Evolutionary conservation across 2,113 vertebrate species (phyloP).

Genomic region (Xyliphius kryptos): DNA sequence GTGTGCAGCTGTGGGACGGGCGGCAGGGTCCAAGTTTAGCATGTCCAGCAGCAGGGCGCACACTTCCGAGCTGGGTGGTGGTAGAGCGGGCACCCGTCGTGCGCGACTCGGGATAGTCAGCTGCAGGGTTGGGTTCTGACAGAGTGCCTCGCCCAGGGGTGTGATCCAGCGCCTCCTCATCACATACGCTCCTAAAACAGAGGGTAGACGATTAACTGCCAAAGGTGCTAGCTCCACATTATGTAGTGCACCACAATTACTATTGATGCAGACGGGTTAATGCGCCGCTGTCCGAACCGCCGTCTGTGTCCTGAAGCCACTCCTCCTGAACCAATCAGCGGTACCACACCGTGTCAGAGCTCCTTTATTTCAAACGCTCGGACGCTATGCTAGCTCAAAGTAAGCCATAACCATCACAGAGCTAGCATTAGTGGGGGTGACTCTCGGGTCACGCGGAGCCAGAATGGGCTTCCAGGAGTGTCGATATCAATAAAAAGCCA

Average conservation of each 20-base stretch:
- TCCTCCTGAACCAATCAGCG: conserved; percentile 18
- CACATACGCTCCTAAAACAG: conserved; percentile 67
- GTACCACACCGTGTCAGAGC: conserved; percentile 26
- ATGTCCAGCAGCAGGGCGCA: conserved; percentile 87
- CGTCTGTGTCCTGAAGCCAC: conserved; percentile 3
- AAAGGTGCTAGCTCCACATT: too few species aligned
- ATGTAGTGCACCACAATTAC: background rate
- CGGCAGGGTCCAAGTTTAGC: conserved; percentile 85
- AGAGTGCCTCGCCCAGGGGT: conserved; percentile 89
- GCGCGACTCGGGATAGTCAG: conserved; percentile 88
- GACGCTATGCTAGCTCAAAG: background rate
- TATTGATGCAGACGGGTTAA: too few species aligned
- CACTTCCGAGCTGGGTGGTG: conserved; percentile 67
- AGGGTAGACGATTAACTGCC: background rate
- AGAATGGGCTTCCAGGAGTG: conserved; percentile 9
- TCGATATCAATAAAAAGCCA: background rate
- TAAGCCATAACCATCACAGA: too few species aligned
- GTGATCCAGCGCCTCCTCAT: conserved; percentile 83
- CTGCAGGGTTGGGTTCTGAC: conserved; percentile 89
- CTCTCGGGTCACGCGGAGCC: background rate
- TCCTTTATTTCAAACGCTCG: conserved; percentile 17
- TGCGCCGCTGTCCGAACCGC: too few species aligned
- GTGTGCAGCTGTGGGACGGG: conserved; percentile 81
- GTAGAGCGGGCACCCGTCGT: conserved; percentile 76
- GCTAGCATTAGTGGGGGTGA: conserved; percentile 10